These are phyloP conservation scores for Luffia ferchaultella DNA, from an alignment of 2,888 invertebrate species.

Conservation along the genomic window DNA sequence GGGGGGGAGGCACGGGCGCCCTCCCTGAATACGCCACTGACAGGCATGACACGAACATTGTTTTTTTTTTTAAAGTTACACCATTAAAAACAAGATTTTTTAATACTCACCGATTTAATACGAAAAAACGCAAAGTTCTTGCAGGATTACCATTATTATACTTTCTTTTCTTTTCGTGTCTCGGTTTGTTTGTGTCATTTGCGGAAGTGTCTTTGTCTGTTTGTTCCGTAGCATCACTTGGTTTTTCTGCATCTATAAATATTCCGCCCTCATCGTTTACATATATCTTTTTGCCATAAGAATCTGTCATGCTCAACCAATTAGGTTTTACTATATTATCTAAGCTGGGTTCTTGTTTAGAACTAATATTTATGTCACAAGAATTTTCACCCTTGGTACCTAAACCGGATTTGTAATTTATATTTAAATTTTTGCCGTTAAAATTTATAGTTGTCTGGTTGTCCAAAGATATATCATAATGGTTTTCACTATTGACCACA, in stretches of 20 bases:
- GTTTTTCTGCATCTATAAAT: not conserved
- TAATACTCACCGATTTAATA: constrained; percentile 19
- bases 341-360: not conserved
- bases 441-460: constrained; percentile 34
- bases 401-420: constrained; percentile 37
- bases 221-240: not conserved
- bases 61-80: not conserved
- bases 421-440: constrained; percentile 33
- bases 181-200: not conserved
- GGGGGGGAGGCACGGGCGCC: too few relatives aligned
- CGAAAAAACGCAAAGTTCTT: not conserved
- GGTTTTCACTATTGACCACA: constrained; percentile 27
- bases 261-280: constrained; percentile 40
- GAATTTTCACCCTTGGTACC: constrained; percentile 18
- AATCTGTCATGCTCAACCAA: constrained; percentile 49
- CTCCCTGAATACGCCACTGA: too few relatives aligned
- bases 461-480: constrained; percentile 38
- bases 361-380: not conserved
- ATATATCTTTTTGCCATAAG: constrained; percentile 33
- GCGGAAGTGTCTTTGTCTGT: too few relatives aligned
- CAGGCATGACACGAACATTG: too few relatives aligned
- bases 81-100: not conserved
- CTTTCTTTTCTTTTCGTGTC: not conserved
- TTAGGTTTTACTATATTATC: not conserved
- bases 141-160: not conserved